phyloP scores from a whole-genome alignment of 2,888 invertebrate genomes.

The Hartigia nigra region DNA sequence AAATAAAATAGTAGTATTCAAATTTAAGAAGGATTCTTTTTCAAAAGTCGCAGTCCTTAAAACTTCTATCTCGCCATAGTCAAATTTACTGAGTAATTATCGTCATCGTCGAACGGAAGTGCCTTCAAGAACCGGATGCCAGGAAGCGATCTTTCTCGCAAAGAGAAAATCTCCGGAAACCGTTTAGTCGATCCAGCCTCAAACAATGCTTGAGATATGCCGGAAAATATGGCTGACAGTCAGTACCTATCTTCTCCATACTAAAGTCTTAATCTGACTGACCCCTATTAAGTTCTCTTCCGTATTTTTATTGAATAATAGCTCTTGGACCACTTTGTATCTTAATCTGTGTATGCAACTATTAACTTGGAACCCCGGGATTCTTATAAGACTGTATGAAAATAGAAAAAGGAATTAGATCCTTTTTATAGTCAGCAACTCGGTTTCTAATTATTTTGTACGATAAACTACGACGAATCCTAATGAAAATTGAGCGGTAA shows the following conservation, averaged over 20 bases:
- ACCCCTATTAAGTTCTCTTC: neutral
- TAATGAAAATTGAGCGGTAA: neutral
- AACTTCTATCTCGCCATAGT: neutral
- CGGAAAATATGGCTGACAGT: neutral
- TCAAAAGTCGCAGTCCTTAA: neutral
- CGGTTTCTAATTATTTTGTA: neutral
- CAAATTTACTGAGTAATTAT: neutral
- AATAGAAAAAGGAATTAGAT: neutral
- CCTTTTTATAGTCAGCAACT: no score
- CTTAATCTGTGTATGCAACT: neutral
- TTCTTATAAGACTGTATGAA: neutral
- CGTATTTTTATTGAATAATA: neutral
- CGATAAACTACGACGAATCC: neutral
- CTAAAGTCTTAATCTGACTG: neutral
- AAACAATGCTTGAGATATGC: slow-evolving; percentile 11
- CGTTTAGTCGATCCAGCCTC: slow-evolving; percentile 44
- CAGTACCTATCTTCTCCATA: neutral
- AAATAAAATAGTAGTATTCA: neutral
- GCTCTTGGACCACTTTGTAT: neutral
- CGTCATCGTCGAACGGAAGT: neutral
- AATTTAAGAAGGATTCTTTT: neutral
- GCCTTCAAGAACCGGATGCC: neutral
- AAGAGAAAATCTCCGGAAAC: slow-evolving; percentile 57
- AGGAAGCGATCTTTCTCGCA: neutral
- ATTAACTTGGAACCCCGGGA: neutral